Evolutionary conservation across 2,797 vertebrate species (phyloP).

Genomic region (Characodon lateralis): DNA sequence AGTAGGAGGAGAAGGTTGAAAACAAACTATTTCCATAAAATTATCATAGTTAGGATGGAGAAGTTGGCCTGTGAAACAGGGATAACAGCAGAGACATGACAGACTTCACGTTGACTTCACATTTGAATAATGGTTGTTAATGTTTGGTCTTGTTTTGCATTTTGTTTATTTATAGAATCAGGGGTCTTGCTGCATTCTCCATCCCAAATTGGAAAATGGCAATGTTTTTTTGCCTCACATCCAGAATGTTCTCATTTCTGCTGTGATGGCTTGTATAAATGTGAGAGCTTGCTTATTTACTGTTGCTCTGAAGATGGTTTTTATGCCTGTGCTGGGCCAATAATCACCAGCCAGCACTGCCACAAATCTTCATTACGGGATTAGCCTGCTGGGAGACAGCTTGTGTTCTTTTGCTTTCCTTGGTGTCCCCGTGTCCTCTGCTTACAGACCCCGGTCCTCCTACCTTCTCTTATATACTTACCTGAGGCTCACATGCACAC

Average conservation of each 20-base stretch:
- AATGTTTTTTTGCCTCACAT: constrained; percentile 23
- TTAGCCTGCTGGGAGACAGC: constrained; percentile 76
- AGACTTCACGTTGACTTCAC: constrained; percentile 42
- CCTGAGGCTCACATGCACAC: constrained; percentile 20
- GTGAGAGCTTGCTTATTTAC: constrained; percentile 69
- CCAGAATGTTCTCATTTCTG: constrained; percentile 49
- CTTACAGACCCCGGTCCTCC: constrained; percentile 40
- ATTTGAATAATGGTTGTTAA: constrained; percentile 57
- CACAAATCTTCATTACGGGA: constrained; percentile 84
- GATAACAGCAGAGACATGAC: constrained; percentile 43
- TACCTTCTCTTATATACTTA: constrained; percentile 44
- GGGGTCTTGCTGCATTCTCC: constrained; percentile 25
- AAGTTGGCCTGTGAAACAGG: constrained; percentile 55
- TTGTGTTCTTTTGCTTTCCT: constrained; percentile 69
- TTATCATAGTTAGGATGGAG: constrained; percentile 61
- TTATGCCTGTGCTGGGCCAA: constrained; percentile 63
- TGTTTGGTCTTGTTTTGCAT: constrained; percentile 45
- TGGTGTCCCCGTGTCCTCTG: constrained; percentile 41
- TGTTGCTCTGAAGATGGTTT: constrained; percentile 60
- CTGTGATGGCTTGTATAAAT: constrained; percentile 61
- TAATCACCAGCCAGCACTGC: constrained; percentile 77
- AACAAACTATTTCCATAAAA: constrained; percentile 72
- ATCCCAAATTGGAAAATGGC: constrained; percentile 2
- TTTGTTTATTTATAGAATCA: constrained; percentile 45
- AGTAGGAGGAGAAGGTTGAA: constrained; percentile 45